Evolutionary conservation across 2,797 vertebrate genomes (phyloP).

Genomic region (Siniperca obscura): DNA sequence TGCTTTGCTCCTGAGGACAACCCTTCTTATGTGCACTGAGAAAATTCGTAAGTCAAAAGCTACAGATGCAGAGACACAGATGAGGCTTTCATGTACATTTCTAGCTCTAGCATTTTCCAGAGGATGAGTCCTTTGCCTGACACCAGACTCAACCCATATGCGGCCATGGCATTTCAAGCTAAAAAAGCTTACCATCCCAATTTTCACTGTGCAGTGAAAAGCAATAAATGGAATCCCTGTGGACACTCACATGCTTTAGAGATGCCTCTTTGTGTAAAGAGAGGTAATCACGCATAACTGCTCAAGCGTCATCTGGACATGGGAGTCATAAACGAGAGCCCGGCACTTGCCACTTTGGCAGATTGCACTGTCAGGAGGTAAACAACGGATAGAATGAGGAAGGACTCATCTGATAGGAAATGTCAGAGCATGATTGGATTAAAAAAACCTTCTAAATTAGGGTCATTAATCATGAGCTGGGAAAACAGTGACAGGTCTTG

Average conservation of each 20-base stretch:
- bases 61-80: constrained; percentile 34
- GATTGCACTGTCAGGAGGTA: constrained; percentile 76
- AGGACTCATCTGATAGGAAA: constrained; percentile 80
- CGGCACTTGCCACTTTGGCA: constrained; percentile 55
- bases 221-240: constrained; percentile 60
- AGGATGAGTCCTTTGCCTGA: constrained; percentile 66
- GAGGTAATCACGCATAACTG: constrained; percentile 71
- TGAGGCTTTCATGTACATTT: constrained; percentile 60
- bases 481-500: constrained; percentile 74
- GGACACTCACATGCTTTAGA: constrained; percentile 49
- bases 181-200: constrained; percentile 46
- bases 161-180: constrained; percentile 50
- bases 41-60: constrained; percentile 64
- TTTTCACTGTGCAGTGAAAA: constrained; percentile 52
- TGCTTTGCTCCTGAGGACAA: constrained; percentile 48
- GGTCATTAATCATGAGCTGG: constrained; percentile 83
- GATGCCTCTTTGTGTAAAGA: constrained; percentile 64
- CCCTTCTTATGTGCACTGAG: constrained; percentile 43
- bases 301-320: constrained; percentile 70
- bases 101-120: constrained; percentile 44
- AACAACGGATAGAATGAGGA: constrained; percentile 75
- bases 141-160: constrained; percentile 45
- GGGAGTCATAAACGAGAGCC: constrained; percentile 67
- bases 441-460: constrained; percentile 81
- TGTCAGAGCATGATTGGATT: constrained; percentile 83